phyloP scores from a whole-genome alignment of 1,140 invertebrate genomes.

The Myzus persicae region DNA sequence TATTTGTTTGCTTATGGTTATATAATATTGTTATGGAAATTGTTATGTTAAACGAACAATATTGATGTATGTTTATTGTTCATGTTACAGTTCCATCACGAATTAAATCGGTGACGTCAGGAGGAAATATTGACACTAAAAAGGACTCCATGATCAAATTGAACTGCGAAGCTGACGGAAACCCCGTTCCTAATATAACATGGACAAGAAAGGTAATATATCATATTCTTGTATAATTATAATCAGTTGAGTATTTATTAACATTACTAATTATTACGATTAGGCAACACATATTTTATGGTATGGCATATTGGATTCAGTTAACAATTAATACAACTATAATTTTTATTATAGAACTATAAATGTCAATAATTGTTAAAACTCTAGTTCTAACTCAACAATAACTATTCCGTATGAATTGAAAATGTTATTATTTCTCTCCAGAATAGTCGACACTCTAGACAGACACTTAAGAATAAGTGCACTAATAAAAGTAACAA shows the following conservation, averaged over 20 bases:
- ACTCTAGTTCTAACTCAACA: neutral
- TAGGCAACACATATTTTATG: too few species aligned
- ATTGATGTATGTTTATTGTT: neutral
- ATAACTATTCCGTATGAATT: neutral
- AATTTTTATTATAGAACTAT: neutral
- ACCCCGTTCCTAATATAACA: constrained; percentile 72
- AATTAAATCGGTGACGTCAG: constrained; percentile 69
- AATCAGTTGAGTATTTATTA: neutral
- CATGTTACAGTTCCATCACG: constrained; percentile 69
- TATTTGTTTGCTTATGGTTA: neutral
- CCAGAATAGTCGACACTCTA: neutral
- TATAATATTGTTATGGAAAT: neutral
- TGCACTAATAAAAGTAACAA: neutral
- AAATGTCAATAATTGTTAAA: neutral
- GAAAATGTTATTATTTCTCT: neutral
- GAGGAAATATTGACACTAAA: constrained; percentile 71
- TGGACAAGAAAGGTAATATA: constrained; percentile 70
- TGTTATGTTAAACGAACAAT: neutral
- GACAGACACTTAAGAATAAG: neutral
- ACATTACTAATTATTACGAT: neutral
- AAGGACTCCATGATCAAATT: constrained; percentile 72
- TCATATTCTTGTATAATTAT: neutral
- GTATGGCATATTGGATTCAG: neutral
- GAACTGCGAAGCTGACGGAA: constrained; percentile 72
- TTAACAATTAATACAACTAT: neutral